These are phyloP conservation scores for Xestia rhomboidea DNA, from an alignment of 2,888 invertebrate species.

Conservation along the genomic window DNA sequence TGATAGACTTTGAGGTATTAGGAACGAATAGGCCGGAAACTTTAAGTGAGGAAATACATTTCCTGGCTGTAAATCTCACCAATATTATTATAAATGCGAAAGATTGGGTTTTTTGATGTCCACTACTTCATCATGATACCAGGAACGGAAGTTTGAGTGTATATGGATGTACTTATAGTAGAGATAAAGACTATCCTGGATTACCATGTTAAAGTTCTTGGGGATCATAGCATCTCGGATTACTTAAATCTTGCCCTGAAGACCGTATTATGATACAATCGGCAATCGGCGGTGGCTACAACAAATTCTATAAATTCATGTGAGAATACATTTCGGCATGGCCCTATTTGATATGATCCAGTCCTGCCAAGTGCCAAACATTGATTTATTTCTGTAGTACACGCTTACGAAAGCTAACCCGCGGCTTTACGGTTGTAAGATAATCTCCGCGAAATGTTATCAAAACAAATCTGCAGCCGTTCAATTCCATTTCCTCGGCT, in stretches of 20 bases:
- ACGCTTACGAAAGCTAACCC: slow-evolving; percentile 32
- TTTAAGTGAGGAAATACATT: slow-evolving; percentile 63
- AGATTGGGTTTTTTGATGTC: slow-evolving; percentile 33
- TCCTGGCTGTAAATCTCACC: slow-evolving; percentile 60
- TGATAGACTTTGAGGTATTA: slow-evolving; percentile 58
- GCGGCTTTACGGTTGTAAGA: slow-evolving; percentile 37
- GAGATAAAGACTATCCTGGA: background rate
- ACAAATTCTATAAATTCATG: slow-evolving; percentile 5
- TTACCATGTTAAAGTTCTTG: background rate
- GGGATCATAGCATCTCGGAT: background rate
- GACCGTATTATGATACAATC: background rate
- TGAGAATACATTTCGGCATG: background rate
- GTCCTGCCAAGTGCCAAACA: slow-evolving; percentile 9
- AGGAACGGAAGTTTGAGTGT: background rate
- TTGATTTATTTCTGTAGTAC: slow-evolving; percentile 41
- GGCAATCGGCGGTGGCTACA: background rate
- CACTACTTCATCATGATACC: slow-evolving; percentile 13
- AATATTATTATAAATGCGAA: slow-evolving; percentile 44
- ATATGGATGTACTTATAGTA: background rate
- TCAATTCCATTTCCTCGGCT: slow-evolving; percentile 52
- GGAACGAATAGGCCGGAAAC: slow-evolving; percentile 62
- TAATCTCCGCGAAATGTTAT: slow-evolving; percentile 58
- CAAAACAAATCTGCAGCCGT: slow-evolving; percentile 57
- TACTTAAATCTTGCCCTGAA: background rate
- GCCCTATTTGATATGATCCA: slow-evolving; percentile 5